Base-by-base conservation (phyloP, 2,113 vertebrate species). In the Plecotus auritus region DNA sequence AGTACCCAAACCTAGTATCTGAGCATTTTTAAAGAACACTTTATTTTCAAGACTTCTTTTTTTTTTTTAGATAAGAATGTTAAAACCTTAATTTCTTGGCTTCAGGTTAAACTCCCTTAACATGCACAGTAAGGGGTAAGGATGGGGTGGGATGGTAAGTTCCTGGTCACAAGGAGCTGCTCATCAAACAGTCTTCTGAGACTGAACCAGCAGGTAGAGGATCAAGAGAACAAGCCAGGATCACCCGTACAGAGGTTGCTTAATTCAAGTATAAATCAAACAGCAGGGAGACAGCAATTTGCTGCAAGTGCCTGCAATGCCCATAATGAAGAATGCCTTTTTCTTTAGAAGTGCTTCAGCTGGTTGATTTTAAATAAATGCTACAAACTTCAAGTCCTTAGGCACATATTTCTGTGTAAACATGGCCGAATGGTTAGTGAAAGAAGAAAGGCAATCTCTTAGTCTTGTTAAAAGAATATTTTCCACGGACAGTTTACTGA, bases 191-290 rank as follows among this genome's bases (percentile, higher is more conserved):
- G 45, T 77, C 82, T 84, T 88, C 72, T 91, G 47, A 84, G 90
- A 74, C 10, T 30, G 49, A 87, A 54, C 49, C 37, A n/a, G 49
- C 28, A 69, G 35, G 37, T n/a, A 32, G 20, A 84, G 66, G 13
- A 45, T 54, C 11, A 4, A 37, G 42, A 90, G 70, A 90, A 66
- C 7, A 93, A 85, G 26, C 49, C 35, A 59, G 78, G 73, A 49
- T 59, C n/a, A 56, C 20, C 35, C 22, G 30, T 35, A 49, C 0
- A 51, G 51, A 96, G 40, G 37, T 30, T 80, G 42, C 47, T 40
- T 90, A 91, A 90, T 92, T 92, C 80, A 93, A 77, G 70, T 90
- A 76, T 78, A 90, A 86, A 86, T 70, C 37, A 90, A 78, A 87
- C 2, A 23, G 35, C 45, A 64, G 51, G 85, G 69, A 42, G 35